phyloP scores from a whole-genome alignment of 2,797 vertebrate species.

The Hydrocynus forskahlii region DNA sequence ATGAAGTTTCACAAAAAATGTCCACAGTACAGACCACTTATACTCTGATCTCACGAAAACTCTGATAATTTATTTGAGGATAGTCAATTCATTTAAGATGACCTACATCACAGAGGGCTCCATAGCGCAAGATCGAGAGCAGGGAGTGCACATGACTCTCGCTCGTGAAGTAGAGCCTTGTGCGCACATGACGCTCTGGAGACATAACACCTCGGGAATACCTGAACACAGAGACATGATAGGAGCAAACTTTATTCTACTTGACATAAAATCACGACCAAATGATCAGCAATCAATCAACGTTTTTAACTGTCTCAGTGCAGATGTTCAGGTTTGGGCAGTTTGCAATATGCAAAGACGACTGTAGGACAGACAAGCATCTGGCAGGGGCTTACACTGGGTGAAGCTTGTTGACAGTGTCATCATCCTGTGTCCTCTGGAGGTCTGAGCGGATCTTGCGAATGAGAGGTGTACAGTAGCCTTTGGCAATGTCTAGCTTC shows the following conservation, averaged over 20 bases:
- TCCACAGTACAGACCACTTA: too few relatives aligned
- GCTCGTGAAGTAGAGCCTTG: constrained; percentile 89
- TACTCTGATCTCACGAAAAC: too few relatives aligned
- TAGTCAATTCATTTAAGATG: neutral
- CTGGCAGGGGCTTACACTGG: constrained; percentile 80
- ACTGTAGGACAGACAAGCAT: neutral
- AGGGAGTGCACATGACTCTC: constrained; percentile 91
- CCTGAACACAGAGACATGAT: constrained; percentile 63
- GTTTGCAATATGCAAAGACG: neutral
- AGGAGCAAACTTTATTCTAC: neutral
- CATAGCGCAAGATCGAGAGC: constrained; percentile 86
- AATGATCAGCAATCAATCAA: neutral
- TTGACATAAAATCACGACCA: neutral
- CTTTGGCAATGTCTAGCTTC: constrained; percentile 90
- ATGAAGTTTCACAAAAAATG: too few relatives aligned
- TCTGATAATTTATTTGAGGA: neutral
- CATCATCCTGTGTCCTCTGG: constrained; percentile 90
- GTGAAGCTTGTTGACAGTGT: constrained; percentile 91
- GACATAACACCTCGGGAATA: constrained; percentile 91
- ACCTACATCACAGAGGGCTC: constrained; percentile 87
- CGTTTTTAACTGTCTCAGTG: neutral
- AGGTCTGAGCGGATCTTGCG: constrained; percentile 90
- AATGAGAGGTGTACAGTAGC: constrained; percentile 88
- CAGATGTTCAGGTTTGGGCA: neutral
- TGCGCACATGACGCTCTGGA: constrained; percentile 89